Conservation (phyloP, 2,888 invertebrate genomes). For the Nineta flava region DNA sequence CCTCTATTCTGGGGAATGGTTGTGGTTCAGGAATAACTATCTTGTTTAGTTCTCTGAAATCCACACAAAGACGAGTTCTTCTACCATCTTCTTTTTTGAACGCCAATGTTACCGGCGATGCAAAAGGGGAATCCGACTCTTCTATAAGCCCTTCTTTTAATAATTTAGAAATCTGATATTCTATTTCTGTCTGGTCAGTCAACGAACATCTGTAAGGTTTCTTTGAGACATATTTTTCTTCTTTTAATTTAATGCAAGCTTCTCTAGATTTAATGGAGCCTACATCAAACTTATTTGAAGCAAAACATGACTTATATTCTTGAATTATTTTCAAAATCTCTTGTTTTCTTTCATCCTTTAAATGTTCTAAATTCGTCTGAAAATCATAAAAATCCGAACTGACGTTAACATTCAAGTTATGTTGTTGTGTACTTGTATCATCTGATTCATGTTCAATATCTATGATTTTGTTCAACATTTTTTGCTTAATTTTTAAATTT, state of each 20-base stretch:
- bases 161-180: slow-evolving; percentile 8
- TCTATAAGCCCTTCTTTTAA: slow-evolving; percentile 6
- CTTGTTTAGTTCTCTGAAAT: slow-evolving; percentile 15
- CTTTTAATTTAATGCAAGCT: slow-evolving; percentile 11
- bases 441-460: too few relatives aligned
- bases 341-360: slow-evolving; percentile 4
- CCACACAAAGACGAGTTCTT: slow-evolving; percentile 14
- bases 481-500: too few relatives aligned
- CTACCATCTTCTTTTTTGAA: slow-evolving; percentile 14
- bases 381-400: too few relatives aligned
- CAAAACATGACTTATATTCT: slow-evolving; percentile 13
- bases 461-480: too few relatives aligned
- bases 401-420: too few relatives aligned
- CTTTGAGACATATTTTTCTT: slow-evolving; percentile 8
- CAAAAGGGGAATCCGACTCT: neutral
- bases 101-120: slow-evolving; percentile 9
- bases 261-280: slow-evolving; percentile 13
- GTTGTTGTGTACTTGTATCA: too few relatives aligned
- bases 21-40: slow-evolving; percentile 13
- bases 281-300: slow-evolving; percentile 15
- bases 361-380: too few relatives aligned
- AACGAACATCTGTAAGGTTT: slow-evolving; percentile 13
- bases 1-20: slow-evolving; percentile 14
- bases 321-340: slow-evolving; percentile 12
- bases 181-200: slow-evolving; percentile 11